Conservation (phyloP, 1,140 invertebrate species). For the Tetragnatha versicolor region DNA sequence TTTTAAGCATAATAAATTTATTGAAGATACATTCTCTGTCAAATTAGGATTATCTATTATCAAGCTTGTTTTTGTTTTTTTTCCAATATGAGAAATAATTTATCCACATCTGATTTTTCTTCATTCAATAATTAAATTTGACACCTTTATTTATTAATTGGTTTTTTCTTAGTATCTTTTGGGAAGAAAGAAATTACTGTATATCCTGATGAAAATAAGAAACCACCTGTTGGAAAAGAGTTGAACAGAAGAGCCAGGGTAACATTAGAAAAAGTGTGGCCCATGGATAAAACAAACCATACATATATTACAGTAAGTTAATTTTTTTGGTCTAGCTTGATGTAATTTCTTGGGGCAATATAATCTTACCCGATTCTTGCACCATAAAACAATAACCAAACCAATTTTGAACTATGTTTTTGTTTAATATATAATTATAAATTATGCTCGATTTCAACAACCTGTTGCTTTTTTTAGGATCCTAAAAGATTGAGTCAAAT, state of each 20-base stretch:
- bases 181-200: conserved; percentile 72
- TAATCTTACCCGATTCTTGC: background rate
- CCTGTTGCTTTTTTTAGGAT: conserved; percentile 68
- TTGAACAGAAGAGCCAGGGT: conserved; percentile 90
- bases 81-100: no score
- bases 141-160: no score
- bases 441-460: background rate
- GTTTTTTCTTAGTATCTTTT: conserved; percentile 68
- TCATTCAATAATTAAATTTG: no score
- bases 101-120: no score
- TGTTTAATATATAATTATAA: background rate
- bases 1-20: no score
- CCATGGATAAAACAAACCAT: conserved; percentile 83
- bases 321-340: no score
- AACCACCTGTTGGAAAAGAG: conserved; percentile 81
- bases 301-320: no score
- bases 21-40: no score
- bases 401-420: background rate
- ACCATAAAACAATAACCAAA: background rate
- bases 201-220: conserved; percentile 73
- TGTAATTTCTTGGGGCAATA: background rate
- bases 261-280: conserved; percentile 94
- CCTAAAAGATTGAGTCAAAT: conserved; percentile 77
- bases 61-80: no score
- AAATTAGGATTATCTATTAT: no score